Conservation (phyloP, 2,888 invertebrate genomes). For the Brachyptera risi region DNA sequence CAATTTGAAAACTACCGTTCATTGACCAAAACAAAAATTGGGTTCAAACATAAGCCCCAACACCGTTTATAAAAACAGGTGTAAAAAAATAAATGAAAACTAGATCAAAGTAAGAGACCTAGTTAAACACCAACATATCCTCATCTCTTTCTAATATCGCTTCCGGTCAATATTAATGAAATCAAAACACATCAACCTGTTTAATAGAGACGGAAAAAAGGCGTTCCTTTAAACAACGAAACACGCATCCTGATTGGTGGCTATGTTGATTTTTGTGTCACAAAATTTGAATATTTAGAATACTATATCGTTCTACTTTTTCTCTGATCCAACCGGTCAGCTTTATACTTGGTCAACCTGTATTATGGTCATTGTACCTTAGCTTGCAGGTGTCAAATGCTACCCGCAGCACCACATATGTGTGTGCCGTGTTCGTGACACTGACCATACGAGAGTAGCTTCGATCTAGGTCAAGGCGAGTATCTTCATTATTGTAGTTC, state of each 20-base stretch:
- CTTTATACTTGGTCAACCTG: neutral
- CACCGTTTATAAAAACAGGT: no score
- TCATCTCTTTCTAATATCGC: neutral
- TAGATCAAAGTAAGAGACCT: neutral
- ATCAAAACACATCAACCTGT: neutral
- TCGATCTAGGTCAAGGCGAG: no score
- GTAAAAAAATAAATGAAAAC: neutral
- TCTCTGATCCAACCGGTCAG: neutral
- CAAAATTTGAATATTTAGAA: slow-evolving; percentile 11
- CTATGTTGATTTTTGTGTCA: slow-evolving; percentile 4
- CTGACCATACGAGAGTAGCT: no score
- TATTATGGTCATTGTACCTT: neutral
- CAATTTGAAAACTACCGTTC: no score
- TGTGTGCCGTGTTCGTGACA: no score
- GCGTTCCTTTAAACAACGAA: neutral
- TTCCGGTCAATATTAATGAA: neutral
- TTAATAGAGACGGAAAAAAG: neutral
- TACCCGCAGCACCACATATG: no score
- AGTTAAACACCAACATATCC: no score
- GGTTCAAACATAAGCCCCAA: no score
- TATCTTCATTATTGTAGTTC: no score
- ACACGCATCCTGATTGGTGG: neutral
- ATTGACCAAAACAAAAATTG: no score
- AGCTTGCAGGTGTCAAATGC: neutral
- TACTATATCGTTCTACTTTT: neutral